Base-by-base conservation (phyloP, 1,140 invertebrate genomes). In the Uloborus diversus region DNA sequence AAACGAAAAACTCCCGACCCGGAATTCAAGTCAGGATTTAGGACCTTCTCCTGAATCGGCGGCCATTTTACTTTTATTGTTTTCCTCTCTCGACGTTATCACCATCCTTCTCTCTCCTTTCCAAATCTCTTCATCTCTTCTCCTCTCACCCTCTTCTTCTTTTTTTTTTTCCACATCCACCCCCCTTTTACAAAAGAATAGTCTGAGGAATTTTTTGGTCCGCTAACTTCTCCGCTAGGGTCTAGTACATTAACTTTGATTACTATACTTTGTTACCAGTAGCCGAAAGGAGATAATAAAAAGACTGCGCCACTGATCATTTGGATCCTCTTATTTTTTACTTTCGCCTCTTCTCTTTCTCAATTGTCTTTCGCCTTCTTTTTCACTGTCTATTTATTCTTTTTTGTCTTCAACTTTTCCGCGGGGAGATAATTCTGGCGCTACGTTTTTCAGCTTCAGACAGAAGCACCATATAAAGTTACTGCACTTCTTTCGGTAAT, bases 171-270 rank as follows among this genome's bases (percentile, higher is more conserved):
- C 28, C 11, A 32, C 70, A 49, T 61, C 33, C 59, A 51, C 17
- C 49, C 51, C 30, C 30, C 53, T 51, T 69, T 69, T 61, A 71
- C 42, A 71, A 71, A 69, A 71, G 27, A 28, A 13, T 11, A 42
- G 35, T 62, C 37, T 28, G n/a, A n/a, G 49, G 64, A 65, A 65
- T 65, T 78, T 78, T 78, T 78, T 78, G 61, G 73, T 66, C 62
- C 61, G 61, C 73, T 66, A 78, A 62, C 42, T 66, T 78, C 66
- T 57, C 62, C 70, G 47, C 30, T 27, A 13, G 62, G 73, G 73
- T 57, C 61, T 61, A 78, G 73, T 78, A 78, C 73, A 78, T 78
- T 78, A 78, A 78, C 73, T 78, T 78, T 78, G 73, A 78, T 78
- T 78, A 78, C 73, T 78, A 62, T 78, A 78, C 73, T 78, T 78